Base-by-base conservation (phyloP, 1,140 invertebrate genomes). In the Carposina sasakii region DNA sequence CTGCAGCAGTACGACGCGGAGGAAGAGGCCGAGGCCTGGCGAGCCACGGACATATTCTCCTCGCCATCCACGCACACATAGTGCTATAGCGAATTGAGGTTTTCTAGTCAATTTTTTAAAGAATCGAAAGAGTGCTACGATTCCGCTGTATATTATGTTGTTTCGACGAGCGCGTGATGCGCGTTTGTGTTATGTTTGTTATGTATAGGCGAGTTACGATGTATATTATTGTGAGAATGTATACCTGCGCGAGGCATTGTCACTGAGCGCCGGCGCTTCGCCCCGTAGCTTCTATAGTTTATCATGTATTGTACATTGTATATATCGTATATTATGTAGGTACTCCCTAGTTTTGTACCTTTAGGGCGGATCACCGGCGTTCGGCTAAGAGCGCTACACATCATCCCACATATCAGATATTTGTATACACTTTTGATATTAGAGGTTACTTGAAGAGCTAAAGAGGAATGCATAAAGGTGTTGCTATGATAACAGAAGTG, bases 1-100 rank as follows among this genome's bases (percentile, higher is more conserved):
- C 67, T 89, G 61, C 78, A 88, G 76, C 85, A 87, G 64, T 89
- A 89, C 64, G 79, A 83, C 65, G 76, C 69, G 39, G 79, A 83
- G 57, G 77, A 67, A 57, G 79, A 83, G 58, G 77, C 76, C 51
- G 77, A 81, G 61, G 77, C 77, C 40, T 84, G 79, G 79, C 79
- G 69, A 55, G 69, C 76, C 59, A 63, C 74, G 36, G 79, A 84
- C 58, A 81, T 83, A 41, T 83, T 83, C 69, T 81, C 75, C 54
- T 66, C 71, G 52, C 60, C 76, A 48, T 67, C 79, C 63, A 68
- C 79, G 69, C 77, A 76, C 76, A 71, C 76, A 71, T 81, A 83
- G 76, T 73, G 70, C 71, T 70, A 67, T 81, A 77, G 75, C 70
- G 71, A 74, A 79, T 81, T 78, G 76, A 78, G 62, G 76, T 78